Conservation (phyloP, 2,797 vertebrate genomes). For the Prionace glauca region DNA sequence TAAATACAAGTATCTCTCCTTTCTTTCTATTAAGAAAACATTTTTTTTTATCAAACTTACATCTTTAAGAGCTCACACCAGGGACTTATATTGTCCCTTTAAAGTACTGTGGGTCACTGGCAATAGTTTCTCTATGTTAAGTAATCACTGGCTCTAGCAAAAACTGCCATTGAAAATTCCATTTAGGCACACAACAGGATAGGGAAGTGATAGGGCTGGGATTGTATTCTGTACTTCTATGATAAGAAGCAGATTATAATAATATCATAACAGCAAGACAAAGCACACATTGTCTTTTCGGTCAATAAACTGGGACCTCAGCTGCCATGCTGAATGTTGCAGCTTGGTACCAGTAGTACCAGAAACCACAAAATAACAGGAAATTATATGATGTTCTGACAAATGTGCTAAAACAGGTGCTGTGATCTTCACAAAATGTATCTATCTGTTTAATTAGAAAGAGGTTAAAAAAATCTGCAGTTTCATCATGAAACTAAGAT, state of each 20-base stretch:
- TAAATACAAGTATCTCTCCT: not conserved
- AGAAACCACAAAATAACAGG: conserved; percentile 10
- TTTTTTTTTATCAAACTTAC: not conserved
- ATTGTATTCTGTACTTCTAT: not conserved
- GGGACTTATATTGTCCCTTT: not conserved
- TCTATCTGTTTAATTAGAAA: not conserved
- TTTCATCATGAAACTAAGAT: not conserved
- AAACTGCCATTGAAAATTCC: not conserved
- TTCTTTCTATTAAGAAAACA: not conserved
- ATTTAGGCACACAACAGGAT: conserved; percentile 4
- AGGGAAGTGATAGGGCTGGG: not conserved
- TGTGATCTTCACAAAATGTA: not conserved
- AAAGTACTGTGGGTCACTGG: not conserved
- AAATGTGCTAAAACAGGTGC: conserved; percentile 17
- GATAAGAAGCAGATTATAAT: conserved; percentile 24
- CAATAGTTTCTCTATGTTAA: not conserved
- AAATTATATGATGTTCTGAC: not conserved
- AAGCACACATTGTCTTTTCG: conserved; percentile 7
- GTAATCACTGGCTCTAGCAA: not conserved
- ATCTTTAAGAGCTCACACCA: not conserved
- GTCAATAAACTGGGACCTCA: conserved; percentile 17
- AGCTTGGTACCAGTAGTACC: not conserved
- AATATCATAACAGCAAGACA: conserved; percentile 1
- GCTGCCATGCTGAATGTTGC: not conserved
- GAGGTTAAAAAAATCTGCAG: not conserved